These are phyloP conservation scores for Marmota flaviventris DNA, from an alignment of 2,113 vertebrate genomes.

Conservation along the genomic window DNA sequence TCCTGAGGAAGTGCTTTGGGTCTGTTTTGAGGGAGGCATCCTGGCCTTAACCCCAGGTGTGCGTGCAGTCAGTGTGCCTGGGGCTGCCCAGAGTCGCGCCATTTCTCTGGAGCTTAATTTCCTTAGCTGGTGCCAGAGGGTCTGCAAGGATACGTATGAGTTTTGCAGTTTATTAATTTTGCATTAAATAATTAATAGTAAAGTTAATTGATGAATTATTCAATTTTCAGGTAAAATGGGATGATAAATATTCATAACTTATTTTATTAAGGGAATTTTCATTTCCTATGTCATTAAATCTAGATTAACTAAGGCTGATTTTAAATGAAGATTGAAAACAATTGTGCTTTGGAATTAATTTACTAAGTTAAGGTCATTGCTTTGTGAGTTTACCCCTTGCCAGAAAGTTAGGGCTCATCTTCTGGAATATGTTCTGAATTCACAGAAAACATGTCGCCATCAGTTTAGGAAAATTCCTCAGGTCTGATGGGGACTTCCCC, in stretches of 20 bases:
- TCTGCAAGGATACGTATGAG: constrained; percentile 74
- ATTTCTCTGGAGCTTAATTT: not conserved
- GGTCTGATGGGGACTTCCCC: not conserved
- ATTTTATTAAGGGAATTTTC: constrained; percentile 92
- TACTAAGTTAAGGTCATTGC: constrained; percentile 76
- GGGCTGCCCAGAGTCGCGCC: rapidly evolving
- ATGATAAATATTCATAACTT: constrained; percentile 98
- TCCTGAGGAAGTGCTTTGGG: not conserved
- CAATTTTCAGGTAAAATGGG: constrained; percentile 92
- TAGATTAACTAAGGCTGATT: constrained; percentile 89
- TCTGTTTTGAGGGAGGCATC: not conserved
- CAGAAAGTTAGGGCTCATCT: constrained; percentile 28
- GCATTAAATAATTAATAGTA: constrained; percentile 95
- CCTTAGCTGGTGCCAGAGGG: constrained; percentile 18
- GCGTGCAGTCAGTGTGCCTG: rapidly evolving
- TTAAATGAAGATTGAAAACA: constrained; percentile 90
- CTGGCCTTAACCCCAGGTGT: not conserved
- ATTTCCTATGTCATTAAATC: constrained; percentile 91
- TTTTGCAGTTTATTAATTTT: constrained; percentile 93
- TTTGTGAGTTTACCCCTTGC: not conserved
- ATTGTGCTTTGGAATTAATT: constrained; percentile 89
- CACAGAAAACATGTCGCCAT: not conserved
- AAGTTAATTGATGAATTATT: constrained; percentile 98
- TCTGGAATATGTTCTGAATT: not conserved
- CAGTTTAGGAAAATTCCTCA: not conserved